Evolutionary conservation across 2,113 vertebrate species (phyloP).

Genomic region (Muntiacus reevesi): DNA sequence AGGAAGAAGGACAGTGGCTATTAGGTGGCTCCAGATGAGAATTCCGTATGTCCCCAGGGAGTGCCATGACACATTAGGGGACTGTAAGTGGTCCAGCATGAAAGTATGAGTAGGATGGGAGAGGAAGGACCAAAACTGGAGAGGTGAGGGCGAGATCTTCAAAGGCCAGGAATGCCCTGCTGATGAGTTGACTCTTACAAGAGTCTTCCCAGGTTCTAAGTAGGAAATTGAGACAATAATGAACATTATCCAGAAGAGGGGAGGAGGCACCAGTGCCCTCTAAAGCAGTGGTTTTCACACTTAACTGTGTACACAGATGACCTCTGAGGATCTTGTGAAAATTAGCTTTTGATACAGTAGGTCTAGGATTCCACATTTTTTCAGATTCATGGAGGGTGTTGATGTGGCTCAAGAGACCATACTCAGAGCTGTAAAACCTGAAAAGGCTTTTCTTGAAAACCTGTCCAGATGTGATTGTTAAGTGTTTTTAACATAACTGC

Average conservation of each 20-base stretch:
- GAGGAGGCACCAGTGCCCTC: neutral
- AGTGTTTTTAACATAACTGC: neutral
- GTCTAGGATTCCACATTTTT: neutral
- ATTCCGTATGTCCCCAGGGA: neutral
- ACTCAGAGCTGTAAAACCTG: neutral
- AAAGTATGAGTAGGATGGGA: neutral
- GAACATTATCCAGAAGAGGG: neutral
- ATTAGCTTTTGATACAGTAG: neutral
- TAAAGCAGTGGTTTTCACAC: neutral
- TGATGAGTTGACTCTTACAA: neutral
- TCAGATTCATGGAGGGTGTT: neutral
- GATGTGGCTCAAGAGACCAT: neutral
- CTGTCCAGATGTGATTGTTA: neutral
- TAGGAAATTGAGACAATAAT: neutral
- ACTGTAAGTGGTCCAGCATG: neutral
- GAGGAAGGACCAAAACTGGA: neutral
- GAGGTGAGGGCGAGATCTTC: neutral
- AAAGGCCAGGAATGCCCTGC: neutral
- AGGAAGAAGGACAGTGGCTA: neutral
- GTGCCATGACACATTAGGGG: neutral
- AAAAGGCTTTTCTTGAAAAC: neutral
- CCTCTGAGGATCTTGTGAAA: neutral
- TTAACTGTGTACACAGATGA: neutral
- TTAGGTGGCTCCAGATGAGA: neutral
- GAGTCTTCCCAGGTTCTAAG: neutral